Evolutionary conservation across 2,113 vertebrate species (phyloP).

Genomic region (Burhinus bistriatus): DNA sequence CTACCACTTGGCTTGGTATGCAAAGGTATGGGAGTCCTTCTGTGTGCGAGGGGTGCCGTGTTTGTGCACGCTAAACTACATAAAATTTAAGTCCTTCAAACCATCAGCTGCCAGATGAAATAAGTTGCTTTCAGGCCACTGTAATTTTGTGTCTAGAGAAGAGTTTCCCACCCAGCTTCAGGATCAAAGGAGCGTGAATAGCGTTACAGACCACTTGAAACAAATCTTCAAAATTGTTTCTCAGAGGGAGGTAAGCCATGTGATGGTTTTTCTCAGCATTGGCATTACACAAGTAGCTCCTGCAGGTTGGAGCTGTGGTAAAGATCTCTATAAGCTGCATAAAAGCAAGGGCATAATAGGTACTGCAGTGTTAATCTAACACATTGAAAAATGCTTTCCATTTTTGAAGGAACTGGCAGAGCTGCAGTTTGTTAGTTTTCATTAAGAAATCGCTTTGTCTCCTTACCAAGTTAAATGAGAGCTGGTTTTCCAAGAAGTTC

Average conservation of each 20-base stretch:
- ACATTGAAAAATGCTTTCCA: constrained; percentile 1
- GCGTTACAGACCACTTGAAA: neutral
- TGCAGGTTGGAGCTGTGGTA: neutral
- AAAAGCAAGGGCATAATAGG: neutral
- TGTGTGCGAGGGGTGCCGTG: accelerated
- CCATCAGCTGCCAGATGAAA: neutral
- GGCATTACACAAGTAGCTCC: neutral
- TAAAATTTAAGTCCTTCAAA: neutral
- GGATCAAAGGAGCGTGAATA: neutral
- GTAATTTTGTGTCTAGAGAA: neutral
- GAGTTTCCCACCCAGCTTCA: neutral
- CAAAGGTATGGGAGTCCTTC: neutral
- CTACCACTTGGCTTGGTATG: neutral
- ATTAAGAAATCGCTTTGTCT: neutral
- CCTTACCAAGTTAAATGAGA: neutral
- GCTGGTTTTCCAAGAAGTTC: constrained; percentile 1
- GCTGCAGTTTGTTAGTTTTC: neutral
- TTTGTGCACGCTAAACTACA: neutral
- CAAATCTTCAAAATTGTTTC: neutral
- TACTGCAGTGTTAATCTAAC: constrained; percentile 4
- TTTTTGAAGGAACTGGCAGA: constrained; percentile 41
- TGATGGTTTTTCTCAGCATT: neutral
- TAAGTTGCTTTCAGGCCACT: neutral
- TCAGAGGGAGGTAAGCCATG: neutral
- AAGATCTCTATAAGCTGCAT: neutral